phyloP scores from a whole-genome alignment of 2,113 vertebrate species.

The Saguinus imperator region DNA sequence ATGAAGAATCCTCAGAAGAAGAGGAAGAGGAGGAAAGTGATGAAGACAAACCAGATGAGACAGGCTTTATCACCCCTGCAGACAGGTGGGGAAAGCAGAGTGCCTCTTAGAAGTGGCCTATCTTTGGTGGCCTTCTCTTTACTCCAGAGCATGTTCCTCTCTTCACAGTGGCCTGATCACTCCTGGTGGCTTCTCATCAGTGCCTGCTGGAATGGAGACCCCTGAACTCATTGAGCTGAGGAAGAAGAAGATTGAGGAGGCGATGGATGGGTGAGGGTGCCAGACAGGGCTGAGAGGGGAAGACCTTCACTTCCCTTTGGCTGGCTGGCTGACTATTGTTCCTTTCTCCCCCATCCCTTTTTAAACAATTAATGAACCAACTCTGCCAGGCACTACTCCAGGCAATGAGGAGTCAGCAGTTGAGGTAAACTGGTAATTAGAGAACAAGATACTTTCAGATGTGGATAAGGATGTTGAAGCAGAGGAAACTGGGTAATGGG shows the following conservation, averaged over 20 bases:
- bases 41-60: conserved; percentile 95
- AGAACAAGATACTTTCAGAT: not conserved
- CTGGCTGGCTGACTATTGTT: not conserved
- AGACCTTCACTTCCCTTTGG: not conserved
- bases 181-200: conserved; percentile 93
- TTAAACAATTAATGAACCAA: not conserved
- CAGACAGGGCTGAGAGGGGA: not conserved
- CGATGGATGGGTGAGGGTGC: conserved; percentile 92
- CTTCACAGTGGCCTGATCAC: conserved; percentile 91
- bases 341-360: too few species aligned
- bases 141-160: not conserved
- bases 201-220: conserved; percentile 95
- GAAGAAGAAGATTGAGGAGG: conserved; percentile 97
- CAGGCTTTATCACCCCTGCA: conserved; percentile 94
- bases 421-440: not conserved
- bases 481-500: not conserved
- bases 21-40: conserved; percentile 97
- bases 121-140: not conserved
- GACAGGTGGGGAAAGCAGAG: conserved; percentile 86
- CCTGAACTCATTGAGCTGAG: conserved; percentile 95
- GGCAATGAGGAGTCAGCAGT: not conserved
- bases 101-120: not conserved
- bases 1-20: conserved; percentile 94
- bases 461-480: not conserved
- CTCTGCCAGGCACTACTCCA: not conserved